Percentiles rank a stretch among this genome's conserved stretches.
phyloP scores from a whole-genome alignment of 2,113 vertebrate genomes.

The Hassar affinis region DNA sequence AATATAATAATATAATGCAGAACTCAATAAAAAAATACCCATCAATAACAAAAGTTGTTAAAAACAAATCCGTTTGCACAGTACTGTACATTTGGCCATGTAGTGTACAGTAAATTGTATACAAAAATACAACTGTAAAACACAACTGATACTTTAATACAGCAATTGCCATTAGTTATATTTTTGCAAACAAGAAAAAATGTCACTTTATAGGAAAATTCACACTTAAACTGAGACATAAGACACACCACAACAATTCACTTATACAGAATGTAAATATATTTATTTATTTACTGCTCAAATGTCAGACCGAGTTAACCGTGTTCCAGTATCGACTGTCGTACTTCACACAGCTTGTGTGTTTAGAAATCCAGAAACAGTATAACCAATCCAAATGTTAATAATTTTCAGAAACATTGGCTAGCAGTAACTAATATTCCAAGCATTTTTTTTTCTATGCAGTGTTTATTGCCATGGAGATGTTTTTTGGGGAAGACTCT shows the following conservation, averaged over 20 bases:
- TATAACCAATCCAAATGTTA: background rate
- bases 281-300: background rate
- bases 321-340: background rate
- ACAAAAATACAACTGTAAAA: background rate
- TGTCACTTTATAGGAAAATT: background rate
- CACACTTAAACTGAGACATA: slow-evolving; percentile 11
- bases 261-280: slow-evolving; percentile 10
- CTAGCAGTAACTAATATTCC: background rate
- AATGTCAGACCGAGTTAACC: background rate
- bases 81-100: background rate
- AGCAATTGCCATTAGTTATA: background rate
- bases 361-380: background rate
- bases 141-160: background rate
- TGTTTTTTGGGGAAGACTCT: background rate
- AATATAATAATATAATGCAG: too few species aligned
- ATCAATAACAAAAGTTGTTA: too few species aligned
- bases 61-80: too few species aligned
- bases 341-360: background rate
- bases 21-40: too few species aligned
- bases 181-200: background rate
- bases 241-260: slow-evolving; percentile 18
- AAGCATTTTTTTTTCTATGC: background rate
- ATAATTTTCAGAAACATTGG: background rate
- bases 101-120: too few species aligned
- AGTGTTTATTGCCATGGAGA: background rate